Conservation (phyloP, 2,113 vertebrate genomes). For the Chaenocephalus aceratus region DNA sequence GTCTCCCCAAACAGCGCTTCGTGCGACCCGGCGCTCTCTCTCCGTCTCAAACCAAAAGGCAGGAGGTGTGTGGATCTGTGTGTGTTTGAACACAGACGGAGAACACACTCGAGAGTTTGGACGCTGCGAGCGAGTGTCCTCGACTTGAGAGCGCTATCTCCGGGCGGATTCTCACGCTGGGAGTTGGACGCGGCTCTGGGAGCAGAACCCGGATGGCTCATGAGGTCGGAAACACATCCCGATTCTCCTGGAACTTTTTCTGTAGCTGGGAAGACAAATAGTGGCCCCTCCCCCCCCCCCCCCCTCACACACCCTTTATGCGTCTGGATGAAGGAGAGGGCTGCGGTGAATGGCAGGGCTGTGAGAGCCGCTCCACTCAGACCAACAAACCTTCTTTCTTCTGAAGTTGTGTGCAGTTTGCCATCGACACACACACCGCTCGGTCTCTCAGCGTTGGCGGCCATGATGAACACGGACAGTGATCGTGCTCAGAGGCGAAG, state of each 20-base stretch:
- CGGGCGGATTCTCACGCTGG: conserved; percentile 81
- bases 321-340: conserved; percentile 80
- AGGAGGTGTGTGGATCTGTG: conserved; percentile 59
- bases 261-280: conserved; percentile 86
- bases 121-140: conserved; percentile 40
- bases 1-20: conserved; percentile 51
- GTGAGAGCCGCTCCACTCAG: conserved; percentile 80
- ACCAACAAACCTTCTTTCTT: conserved; percentile 80
- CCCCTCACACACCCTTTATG: conserved; percentile 75
- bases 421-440: conserved; percentile 66
- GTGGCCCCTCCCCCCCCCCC: conserved; percentile 50
- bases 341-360: conserved; percentile 81
- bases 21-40: conserved; percentile 46
- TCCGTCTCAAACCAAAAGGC: conserved; percentile 43
- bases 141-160: conserved; percentile 67
- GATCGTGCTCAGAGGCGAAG: conserved; percentile 60
- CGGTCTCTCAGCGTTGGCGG: conserved; percentile 66
- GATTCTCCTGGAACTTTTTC: conserved; percentile 81
- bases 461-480: conserved; percentile 59
- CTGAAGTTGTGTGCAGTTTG: conserved; percentile 83
- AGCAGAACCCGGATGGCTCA: conserved; percentile 80
- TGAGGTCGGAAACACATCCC: conserved; percentile 84
- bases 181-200: conserved; percentile 80
- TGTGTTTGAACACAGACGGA: conserved; percentile 59
- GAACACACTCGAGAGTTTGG: conserved; percentile 66